Base-by-base conservation (phyloP, 1,140 invertebrate species). In the Leptinotarsa texana region DNA sequence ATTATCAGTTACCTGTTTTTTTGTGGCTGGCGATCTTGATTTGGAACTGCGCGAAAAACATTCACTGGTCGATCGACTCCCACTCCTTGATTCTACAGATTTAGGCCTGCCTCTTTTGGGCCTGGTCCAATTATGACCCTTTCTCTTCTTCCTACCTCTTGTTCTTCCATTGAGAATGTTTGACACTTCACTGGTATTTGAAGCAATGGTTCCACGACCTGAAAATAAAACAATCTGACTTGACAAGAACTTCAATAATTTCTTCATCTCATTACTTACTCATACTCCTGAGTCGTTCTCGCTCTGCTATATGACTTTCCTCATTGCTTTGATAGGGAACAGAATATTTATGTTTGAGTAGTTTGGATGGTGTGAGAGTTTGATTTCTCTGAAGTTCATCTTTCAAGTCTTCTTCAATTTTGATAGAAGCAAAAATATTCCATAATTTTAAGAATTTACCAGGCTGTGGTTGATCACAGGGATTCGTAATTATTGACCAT, bases 281-380 rank as follows among this genome's bases (percentile, higher is more conserved):
- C n/a, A 69, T 49, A 48, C 68, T 69, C 17, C 68, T 69, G 6
- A 33, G n/a, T 13, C 68, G 33, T 24, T 69, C 68, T 49, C n/a
- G 13, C 21, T 48, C 48, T 48, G n/a, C 33, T 8, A 69, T 49
- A 33, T 69, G 33, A 21, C 48, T 42, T 42, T 69, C 68, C 15
- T 69, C 22, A 13, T 21, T 13, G 17, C 47, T 69, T 49, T 49
- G n/a, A 24, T 48, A 69, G 42, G 68, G 33, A 6, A 48, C n/a
- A n/a, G 68, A 48, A 49, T 22, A 21, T 18, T 11, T n/a, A 48
- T 48, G 48, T 49, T 48, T 65, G 21, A 65, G 11, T n/a, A 65
- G 63, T 65, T 65, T 65, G 63, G 63, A 65, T 24, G 68, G 68
- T 8, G 68, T 69, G n/a, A 42, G 68, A 17, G 68, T 49, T 49